Base-by-base conservation (phyloP, 2,797 vertebrate genomes). In the Etheostoma perlongum region DNA sequence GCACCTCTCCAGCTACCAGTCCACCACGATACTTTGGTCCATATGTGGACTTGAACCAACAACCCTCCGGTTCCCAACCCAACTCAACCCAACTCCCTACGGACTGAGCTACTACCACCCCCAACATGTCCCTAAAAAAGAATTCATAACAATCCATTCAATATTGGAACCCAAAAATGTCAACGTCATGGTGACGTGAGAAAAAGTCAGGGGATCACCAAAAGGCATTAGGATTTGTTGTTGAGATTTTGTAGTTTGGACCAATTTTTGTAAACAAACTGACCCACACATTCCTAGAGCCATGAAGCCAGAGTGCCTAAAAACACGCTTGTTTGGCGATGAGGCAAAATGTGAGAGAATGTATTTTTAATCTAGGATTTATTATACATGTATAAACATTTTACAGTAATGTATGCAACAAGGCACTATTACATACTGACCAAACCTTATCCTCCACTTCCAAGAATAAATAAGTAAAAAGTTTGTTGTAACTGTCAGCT, bases 401-500 rank as follows among this genome's bases (percentile, higher is more conserved):
- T 69, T 11, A 75, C 4, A 53, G 48, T 66, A 48, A 16, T 36
- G 9, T 70, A 14, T 51, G 4, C 18, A 51, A 52, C 49, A 61
- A 63, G 44, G 25, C 9, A 0, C 0, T 5, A 33, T 40, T 67
- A 12, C 12, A 78, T 72, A 51, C 55, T 25, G 21, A 49, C 13
- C 4, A 8, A 27, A 64, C 21, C 49, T 51, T 44, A 19, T 70
- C 15, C 53, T 74, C 19, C 8, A 18, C 67, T 74, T 79, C 51
- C 18, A 67, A 27, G 40, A 25, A 49, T 23, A 52, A 52, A 58
- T 51, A 21, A 65, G 47, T 40, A 4, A 65, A 64, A 72, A 44
- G 4, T 15, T 53, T 63, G 67, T 65, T 33, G 19, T 42, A 67
- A 69, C 44, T 51, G 80, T 72, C 70, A 77, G 49, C 51, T 63